Evolutionary conservation across 2,797 vertebrate genomes (phyloP), one percentile per base, ranked within the genome.

Genomic region (Lophius americanus): DNA sequence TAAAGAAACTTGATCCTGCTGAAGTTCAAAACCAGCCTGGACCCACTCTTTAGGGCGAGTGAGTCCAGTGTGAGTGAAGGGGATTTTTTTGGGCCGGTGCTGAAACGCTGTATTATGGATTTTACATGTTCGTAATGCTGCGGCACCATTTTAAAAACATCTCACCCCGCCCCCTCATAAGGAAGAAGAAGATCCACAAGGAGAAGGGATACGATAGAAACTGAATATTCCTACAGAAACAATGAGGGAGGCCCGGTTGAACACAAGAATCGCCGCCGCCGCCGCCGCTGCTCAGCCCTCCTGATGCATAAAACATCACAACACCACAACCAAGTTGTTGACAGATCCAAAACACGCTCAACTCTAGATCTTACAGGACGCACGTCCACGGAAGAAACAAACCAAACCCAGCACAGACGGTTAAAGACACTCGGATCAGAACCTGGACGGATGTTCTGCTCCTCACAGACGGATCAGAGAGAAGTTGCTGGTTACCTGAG

Each of bases 401-500:
- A 44, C 56, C 38, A 58, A 46, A 79, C 33, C 58, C 53, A 51
- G 53, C 43, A 23, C 58, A 68, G 55, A 14, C 48, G 43, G 51
- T 1, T 33, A n/a, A 65, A 60, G 53, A 13, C 69, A 68, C 48
- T 43, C 43, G 68, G 23, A 77, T 53, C 33, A 11, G 9, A 68
- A 79, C 65, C 12, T 56, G 14, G 57, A 56, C 49, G 50, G 60
- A 44, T 51, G 5, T 47, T 7, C 4, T 1, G 6, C 43, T 75
- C 43, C 58, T 66, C 39, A 61, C 33, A 47, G 62, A 51, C 70
- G 39, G 50, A 75, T 73, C 63, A 67, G n/a, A 81, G 73, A 86
- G 88, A 92, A 94, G 92, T 94, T 90, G 79, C 73, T 73, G 84
- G 70, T 80, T 90, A 91, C 91, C 92, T 91, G 68, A 9, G 83